Evolutionary conservation across 2,113 vertebrate species (phyloP).

Genomic region (Montifringilla adamsi): DNA sequence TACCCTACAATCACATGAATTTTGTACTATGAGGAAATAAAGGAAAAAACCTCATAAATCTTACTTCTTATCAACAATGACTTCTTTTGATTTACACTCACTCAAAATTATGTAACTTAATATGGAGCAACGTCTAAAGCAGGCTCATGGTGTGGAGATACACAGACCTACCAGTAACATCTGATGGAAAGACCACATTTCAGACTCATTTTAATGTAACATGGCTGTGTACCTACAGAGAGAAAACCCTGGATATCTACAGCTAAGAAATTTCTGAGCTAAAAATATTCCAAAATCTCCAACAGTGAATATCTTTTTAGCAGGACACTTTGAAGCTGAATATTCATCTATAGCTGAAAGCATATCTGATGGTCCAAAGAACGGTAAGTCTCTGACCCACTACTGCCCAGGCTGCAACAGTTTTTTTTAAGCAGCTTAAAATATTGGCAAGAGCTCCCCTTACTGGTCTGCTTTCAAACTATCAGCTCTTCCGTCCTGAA

Average conservation of each 20-base stretch:
- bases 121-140: background rate
- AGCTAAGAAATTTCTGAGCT: background rate
- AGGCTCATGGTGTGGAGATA: background rate
- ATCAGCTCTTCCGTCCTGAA: background rate
- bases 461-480: constrained; percentile 23
- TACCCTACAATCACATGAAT: background rate
- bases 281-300: background rate
- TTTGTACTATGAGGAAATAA: background rate
- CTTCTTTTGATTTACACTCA: background rate
- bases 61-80: background rate
- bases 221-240: background rate
- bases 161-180: background rate
- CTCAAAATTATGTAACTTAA: background rate
- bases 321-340: background rate
- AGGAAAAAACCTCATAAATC: background rate
- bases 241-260: background rate
- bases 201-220: background rate
- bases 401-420: background rate
- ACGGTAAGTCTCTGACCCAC: background rate
- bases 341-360: background rate
- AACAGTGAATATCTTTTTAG: background rate
- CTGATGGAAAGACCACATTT: background rate
- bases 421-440: background rate
- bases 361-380: background rate
- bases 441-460: constrained; percentile 60